These are phyloP conservation scores for Cettia cetti DNA, from an alignment of 2,113 vertebrate species.

Conservation along the genomic window DNA sequence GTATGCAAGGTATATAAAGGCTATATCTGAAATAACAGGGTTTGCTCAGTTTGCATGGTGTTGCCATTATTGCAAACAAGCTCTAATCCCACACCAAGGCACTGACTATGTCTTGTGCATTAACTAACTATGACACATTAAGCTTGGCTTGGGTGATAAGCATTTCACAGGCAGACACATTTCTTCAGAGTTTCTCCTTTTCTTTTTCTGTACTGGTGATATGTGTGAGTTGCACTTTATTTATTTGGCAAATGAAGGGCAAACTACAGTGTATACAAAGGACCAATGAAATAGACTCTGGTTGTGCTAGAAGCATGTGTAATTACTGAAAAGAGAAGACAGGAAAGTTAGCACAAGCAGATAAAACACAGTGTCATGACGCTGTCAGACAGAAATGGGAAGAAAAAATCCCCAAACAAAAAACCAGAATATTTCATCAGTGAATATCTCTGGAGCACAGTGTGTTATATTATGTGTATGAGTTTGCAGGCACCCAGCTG, in stretches of 20 bases:
- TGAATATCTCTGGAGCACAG: background rate
- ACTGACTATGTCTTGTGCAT: background rate
- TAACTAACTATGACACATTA: background rate
- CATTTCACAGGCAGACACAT: background rate
- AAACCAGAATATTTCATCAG: background rate
- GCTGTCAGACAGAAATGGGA: background rate
- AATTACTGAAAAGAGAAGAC: background rate
- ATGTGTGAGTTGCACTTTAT: background rate
- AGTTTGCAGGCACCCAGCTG: background rate
- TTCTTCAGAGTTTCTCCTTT: background rate
- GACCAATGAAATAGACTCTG: background rate
- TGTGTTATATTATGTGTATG: background rate
- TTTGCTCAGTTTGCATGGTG: background rate
- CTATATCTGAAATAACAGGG: background rate
- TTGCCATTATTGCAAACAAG: background rate
- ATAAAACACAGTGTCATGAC: background rate
- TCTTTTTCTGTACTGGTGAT: background rate
- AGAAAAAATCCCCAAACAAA: fast-evolving
- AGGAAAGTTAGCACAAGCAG: background rate
- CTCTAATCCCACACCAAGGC: background rate
- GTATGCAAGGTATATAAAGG: background rate
- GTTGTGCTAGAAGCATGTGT: background rate
- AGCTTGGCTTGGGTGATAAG: background rate
- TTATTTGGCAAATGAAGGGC: background rate
- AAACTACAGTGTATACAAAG: background rate